Percentiles rank a stretch among this genome's conserved stretches.
Evolutionary conservation across 1,140 invertebrate species (phyloP).

Genomic region (Antheraea pernyi): DNA sequence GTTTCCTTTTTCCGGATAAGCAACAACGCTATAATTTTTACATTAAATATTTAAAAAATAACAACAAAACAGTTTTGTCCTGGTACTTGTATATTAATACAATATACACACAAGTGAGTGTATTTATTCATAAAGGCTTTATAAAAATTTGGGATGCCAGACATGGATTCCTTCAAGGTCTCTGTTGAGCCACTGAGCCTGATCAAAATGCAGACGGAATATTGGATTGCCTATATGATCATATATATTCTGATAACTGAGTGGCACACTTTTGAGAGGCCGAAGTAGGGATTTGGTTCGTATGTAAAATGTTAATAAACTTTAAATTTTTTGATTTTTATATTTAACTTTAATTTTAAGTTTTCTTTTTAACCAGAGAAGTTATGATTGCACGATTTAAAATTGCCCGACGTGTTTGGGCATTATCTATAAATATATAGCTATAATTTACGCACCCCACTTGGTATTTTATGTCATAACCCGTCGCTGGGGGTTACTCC

Average conservation of each 20-base stretch:
- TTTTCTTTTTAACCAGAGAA: too few relatives aligned
- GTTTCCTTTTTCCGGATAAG: too few relatives aligned
- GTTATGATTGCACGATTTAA: not conserved
- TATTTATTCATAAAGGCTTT: not conserved
- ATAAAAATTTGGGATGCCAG: not conserved
- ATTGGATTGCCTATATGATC: not conserved
- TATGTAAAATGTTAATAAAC: too few relatives aligned
- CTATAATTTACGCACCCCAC: not conserved
- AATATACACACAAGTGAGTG: too few relatives aligned
- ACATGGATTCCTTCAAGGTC: not conserved
- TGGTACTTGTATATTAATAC: too few relatives aligned
- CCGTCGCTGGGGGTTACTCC: not conserved
- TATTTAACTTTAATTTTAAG: too few relatives aligned
- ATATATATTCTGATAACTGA: not conserved
- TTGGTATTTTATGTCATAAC: not conserved
- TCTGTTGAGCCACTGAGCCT: not conserved
- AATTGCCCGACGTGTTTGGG: not conserved
- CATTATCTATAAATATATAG: not conserved
- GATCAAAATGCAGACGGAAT: slow-evolving; percentile 3
- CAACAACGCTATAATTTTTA: too few relatives aligned
- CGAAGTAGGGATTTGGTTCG: not conserved
- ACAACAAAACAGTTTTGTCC: too few relatives aligned
- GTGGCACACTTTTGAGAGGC: not conserved
- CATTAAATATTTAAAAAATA: too few relatives aligned
- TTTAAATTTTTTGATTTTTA: too few relatives aligned